A percentile compares a stretch with the other conserved stretches of the same genome.
Conservation (phyloP, 2,888 invertebrate genomes). For the Acleris cristana region DNA sequence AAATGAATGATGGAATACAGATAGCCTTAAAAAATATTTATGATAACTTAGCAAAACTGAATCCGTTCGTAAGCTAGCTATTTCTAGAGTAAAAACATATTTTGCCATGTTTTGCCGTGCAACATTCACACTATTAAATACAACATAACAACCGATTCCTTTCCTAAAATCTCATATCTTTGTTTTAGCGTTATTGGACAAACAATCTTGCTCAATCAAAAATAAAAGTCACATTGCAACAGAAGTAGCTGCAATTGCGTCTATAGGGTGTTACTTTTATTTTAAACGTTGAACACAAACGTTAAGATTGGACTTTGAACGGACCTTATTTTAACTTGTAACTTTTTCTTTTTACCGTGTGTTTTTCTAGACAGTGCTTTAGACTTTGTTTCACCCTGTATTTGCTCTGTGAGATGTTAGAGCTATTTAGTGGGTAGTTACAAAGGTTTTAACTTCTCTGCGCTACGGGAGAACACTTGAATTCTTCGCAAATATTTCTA, state of each 20-base stretch:
- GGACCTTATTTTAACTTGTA: neutral
- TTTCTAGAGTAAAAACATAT: too few relatives aligned
- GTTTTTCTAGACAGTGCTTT: neutral
- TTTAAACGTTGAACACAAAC: neutral
- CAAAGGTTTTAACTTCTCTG: constrained; percentile 11
- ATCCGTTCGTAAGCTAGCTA: too few relatives aligned
- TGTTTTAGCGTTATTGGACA: too few relatives aligned
- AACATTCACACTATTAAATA: too few relatives aligned
- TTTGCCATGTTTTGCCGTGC: too few relatives aligned
- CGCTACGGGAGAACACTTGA: neutral
- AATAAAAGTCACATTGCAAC: too few relatives aligned
- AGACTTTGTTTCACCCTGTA: neutral
- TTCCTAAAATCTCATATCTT: too few relatives aligned
- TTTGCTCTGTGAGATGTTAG: neutral
- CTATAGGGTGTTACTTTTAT: neutral
- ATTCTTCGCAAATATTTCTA: neutral
- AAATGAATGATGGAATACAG: too few relatives aligned
- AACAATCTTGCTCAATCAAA: too few relatives aligned
- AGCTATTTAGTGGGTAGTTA: constrained; percentile 2
- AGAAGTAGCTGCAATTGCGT: neutral
- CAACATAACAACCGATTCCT: too few relatives aligned
- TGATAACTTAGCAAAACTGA: too few relatives aligned
- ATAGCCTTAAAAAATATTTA: too few relatives aligned
- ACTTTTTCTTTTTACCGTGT: neutral
- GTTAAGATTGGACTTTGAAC: neutral